Conservation (phyloP, 2,797 vertebrate species). For the Gymnothorax reevesii region DNA sequence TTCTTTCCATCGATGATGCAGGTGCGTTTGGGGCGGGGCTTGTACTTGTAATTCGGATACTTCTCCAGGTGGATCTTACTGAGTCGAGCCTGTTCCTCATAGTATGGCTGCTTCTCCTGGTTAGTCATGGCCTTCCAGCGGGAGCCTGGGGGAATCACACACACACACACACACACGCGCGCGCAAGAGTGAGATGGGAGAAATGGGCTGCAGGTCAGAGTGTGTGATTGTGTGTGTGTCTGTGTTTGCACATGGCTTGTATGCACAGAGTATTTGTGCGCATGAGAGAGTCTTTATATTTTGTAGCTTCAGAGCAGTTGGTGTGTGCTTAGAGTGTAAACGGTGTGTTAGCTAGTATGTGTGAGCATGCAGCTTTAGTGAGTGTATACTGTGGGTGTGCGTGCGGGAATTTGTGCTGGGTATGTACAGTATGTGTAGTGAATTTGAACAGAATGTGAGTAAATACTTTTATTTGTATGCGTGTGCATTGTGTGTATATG, state of each 20-base stretch:
- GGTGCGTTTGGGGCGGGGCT: slow-evolving; percentile 97
- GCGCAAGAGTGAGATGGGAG: not conserved
- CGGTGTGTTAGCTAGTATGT: not conserved
- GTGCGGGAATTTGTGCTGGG: not conserved
- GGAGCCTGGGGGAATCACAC: slow-evolving; percentile 73
- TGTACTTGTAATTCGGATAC: slow-evolving; percentile 99
- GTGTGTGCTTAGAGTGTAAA: too few relatives aligned
- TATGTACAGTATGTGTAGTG: too few relatives aligned
- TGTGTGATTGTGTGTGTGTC: not conserved
- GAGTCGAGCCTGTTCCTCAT: slow-evolving; percentile 97
- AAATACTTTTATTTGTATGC: too few relatives aligned
- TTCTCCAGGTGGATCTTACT: slow-evolving; percentile 99
- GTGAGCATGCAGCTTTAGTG: not conserved
- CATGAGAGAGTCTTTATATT: too few relatives aligned
- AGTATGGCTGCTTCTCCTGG: slow-evolving; percentile 98
- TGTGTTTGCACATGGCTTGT: not conserved
- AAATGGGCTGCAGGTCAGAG: too few relatives aligned
- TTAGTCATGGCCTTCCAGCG: slow-evolving; percentile 99
- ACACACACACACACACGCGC: too few relatives aligned
- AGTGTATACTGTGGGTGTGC: not conserved
- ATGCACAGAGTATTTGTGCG: too few relatives aligned
- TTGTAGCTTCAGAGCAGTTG: too few relatives aligned
- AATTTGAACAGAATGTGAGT: too few relatives aligned
- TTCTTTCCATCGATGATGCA: slow-evolving; percentile 99
- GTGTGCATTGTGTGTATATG: too few relatives aligned